Evolutionary conservation across 2,113 vertebrate species (phyloP), one percentile per base, ranked within the genome.

Genomic region (Microcebus murinus): DNA sequence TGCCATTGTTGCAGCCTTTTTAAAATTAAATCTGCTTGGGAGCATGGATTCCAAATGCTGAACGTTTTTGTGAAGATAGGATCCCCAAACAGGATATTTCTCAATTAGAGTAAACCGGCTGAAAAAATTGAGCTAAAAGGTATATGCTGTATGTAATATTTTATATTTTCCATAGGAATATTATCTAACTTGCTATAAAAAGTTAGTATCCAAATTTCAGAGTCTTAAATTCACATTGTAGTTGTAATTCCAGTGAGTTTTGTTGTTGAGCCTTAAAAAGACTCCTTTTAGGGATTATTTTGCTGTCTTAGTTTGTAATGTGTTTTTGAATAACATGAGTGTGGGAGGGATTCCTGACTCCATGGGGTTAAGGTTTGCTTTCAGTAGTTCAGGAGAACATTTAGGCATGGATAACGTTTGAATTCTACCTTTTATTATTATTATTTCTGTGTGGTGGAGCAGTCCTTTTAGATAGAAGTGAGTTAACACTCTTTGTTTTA

Each of bases 201-300:
- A 97, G 42, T 83, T 79, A 20, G 2, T 89, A 45, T 83, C 34
- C n/a, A 95, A 67, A 73, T 86, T 92, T 80, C 39, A 90, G 65
- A 55, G 63, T 79, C 34, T 93, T 74, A 31, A 68, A 95, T 86
- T 91, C 27, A 25, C 31, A n/a, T 36, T 63, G 2, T 81, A 86
- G 61, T 34, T 50, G 6, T 84, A 87, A 88, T 81, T 39, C 29
- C 18, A 77, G 6, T n/a, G 70, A 91, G 27, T 71, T 97, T 90
- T 93, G 6, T 87, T 90, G 27, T 9, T 83, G n/a, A 29, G 9
- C 34, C 85, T 91, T 85, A 18, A 71, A 91, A 92, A 91, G 13
- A 65, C 3, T 86, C 25, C 20, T 68, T 31, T 80, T 80, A 52
- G 17, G 27, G 25, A 36, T 95, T 91, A 31, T 91, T 73, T 87